Conservation (phyloP, 2,113 vertebrate species). For the Electrona antarctica region DNA sequence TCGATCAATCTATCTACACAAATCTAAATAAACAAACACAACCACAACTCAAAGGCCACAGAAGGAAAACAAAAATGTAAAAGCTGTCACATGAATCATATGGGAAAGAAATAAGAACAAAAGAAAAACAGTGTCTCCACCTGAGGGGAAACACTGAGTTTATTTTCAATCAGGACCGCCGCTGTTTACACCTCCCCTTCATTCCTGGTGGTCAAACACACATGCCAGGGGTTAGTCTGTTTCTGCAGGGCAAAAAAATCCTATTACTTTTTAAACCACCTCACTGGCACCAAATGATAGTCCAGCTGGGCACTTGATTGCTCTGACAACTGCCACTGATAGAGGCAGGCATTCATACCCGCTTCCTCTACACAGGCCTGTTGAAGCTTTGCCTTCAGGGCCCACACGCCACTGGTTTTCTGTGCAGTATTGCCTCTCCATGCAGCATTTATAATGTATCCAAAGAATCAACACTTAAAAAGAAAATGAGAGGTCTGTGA, state of each 20-base stretch:
- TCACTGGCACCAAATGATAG: constrained; percentile 70
- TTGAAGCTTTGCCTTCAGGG: background rate
- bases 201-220: constrained; percentile 64
- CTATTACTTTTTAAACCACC: constrained; percentile 74
- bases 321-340: constrained; percentile 64
- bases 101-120: constrained; percentile 16
- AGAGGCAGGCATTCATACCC: constrained; percentile 33
- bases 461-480: background rate
- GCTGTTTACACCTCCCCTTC: constrained; percentile 46
- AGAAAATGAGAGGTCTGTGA: background rate
- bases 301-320: constrained; percentile 72
- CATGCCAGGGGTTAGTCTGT: constrained; percentile 47
- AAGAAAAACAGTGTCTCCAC: constrained; percentile 50
- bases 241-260: constrained; percentile 72
- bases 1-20: too few relatives aligned
- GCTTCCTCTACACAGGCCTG: too few relatives aligned
- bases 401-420: background rate
- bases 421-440: constrained; percentile 13
- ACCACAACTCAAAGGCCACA: constrained; percentile 19
- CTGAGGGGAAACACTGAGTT: constrained; percentile 58
- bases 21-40: constrained; percentile 5
- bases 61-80: background rate
- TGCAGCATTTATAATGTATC: constrained; percentile 12
- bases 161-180: constrained; percentile 67
- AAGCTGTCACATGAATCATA: background rate